phyloP scores from a whole-genome alignment of 1,140 invertebrate species.

The Paracyclopina nana region DNA sequence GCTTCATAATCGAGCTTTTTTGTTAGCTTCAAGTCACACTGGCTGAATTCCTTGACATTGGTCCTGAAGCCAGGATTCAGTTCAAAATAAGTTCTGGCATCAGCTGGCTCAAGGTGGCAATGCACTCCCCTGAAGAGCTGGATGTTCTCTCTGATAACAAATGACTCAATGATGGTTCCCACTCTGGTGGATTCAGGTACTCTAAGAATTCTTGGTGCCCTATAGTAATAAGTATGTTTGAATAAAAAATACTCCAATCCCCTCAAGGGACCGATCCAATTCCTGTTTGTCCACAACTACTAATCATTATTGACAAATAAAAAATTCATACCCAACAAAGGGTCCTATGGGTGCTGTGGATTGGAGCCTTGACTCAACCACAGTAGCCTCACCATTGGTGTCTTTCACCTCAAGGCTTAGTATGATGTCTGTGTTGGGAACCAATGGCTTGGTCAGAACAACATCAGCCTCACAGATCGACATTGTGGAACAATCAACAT shows the following conservation, averaged over 20 bases:
- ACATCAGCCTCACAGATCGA: conserved; percentile 2
- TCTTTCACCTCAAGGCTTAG: background rate
- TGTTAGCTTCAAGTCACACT: background rate
- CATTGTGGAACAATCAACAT: background rate
- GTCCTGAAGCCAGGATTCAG: background rate
- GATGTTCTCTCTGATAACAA: background rate
- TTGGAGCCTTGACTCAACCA: background rate
- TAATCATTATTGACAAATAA: too few relatives aligned
- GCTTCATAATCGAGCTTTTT: conserved; percentile 1
- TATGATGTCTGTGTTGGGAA: background rate
- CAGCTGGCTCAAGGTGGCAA: background rate
- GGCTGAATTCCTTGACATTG: background rate
- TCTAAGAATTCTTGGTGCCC: conserved; percentile 1
- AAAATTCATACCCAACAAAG: background rate
- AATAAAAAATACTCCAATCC: background rate
- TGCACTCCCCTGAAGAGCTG: background rate
- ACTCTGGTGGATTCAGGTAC: background rate
- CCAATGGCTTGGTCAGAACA: background rate
- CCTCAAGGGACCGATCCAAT: too few relatives aligned
- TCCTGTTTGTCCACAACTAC: too few relatives aligned
- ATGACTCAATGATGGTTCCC: conserved; percentile 1
- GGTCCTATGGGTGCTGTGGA: background rate
- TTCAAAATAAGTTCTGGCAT: background rate
- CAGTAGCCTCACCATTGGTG: background rate
- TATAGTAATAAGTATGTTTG: background rate